Percentiles rank a stretch among this genome's conserved stretches.
phyloP scores from a whole-genome alignment of 92 coral and sea anemone genomes.

The Epizoanthus rinbou region DNA sequence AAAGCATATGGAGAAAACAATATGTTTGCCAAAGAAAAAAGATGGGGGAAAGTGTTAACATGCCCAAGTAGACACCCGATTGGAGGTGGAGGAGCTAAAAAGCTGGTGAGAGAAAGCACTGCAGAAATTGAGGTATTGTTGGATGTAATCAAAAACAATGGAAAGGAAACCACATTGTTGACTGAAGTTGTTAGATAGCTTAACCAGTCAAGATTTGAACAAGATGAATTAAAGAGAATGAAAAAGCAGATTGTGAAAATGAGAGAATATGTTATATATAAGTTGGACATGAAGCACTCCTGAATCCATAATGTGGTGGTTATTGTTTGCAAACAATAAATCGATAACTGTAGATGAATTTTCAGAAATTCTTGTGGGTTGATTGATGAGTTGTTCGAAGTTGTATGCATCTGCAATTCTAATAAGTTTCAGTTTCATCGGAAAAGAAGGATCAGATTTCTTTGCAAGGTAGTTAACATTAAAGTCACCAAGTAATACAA shows the following conservation, averaged over 20 bases:
- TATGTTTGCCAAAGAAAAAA: too few species aligned
- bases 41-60: too few species aligned
- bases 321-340: constrained; percentile 29
- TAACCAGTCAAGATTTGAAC: constrained; percentile 13
- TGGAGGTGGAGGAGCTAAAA: too few species aligned
- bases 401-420: too few species aligned
- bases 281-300: constrained; percentile 17
- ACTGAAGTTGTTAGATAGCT: constrained; percentile 21
- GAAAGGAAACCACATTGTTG: not conserved
- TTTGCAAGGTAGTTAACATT: too few species aligned
- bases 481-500: too few species aligned
- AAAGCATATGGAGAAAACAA: too few species aligned
- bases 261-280: not conserved
- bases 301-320: not conserved
- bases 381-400: too few species aligned
- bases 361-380: constrained; percentile 26
- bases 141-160: too few species aligned
- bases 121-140: not conserved
- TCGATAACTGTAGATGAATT: constrained; percentile 8
- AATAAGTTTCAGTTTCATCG: too few species aligned
- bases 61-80: too few species aligned
- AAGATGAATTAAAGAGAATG: not conserved
- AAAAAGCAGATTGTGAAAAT: not conserved
- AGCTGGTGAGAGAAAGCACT: constrained; percentile 1
- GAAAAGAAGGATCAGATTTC: too few species aligned